Conservation (phyloP, 2,113 vertebrate genomes). For the Tursiops truncatus region DNA sequence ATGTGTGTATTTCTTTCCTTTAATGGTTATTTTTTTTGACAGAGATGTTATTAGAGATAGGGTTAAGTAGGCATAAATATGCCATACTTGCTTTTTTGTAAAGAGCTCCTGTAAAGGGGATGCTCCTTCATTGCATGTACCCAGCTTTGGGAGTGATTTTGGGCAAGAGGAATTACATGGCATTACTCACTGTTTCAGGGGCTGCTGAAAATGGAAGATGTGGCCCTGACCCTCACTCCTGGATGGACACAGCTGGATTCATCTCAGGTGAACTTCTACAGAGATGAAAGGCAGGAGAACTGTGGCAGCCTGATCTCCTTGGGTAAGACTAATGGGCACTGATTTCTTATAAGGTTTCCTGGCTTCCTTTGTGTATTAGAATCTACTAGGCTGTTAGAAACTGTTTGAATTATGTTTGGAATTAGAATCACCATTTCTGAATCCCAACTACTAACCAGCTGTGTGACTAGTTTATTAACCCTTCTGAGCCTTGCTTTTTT, state of each 20-base stretch:
- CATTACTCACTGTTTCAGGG: constrained; percentile 16
- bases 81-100: neutral
- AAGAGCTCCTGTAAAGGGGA: neutral
- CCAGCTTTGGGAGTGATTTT: neutral
- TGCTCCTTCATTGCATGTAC: neutral
- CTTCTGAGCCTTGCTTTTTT: neutral
- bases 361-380: neutral
- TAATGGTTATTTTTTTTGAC: neutral
- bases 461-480: neutral
- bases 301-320: neutral
- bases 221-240: neutral
- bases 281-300: neutral
- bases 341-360: neutral
- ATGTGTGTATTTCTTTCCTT: neutral
- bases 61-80: neutral
- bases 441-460: neutral
- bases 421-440: neutral
- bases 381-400: neutral
- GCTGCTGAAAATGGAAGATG: constrained; percentile 52
- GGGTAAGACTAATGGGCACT: constrained; percentile 47
- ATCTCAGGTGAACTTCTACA: neutral
- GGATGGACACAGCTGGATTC: neutral
- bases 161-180: neutral
- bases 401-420: neutral
- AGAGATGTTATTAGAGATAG: neutral